Evolutionary conservation across 2,888 invertebrate species (phyloP).

Genomic region (Malachius bipustulatus): DNA sequence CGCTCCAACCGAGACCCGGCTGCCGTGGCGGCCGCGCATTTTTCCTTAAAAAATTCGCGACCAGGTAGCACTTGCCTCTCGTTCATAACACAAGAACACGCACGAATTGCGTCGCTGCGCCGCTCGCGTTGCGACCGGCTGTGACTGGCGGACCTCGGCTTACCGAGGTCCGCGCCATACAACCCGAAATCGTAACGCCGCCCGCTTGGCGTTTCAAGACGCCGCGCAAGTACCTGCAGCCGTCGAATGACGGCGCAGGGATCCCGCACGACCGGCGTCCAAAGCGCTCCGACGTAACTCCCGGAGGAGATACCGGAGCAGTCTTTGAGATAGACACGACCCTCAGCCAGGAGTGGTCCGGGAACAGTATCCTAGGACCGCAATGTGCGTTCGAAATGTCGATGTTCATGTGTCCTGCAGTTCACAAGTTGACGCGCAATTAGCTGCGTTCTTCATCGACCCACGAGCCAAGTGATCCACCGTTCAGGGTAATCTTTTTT

Average conservation of each 20-base stretch:
- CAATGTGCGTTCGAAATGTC: conserved; percentile 51
- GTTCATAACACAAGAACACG: too few relatives aligned
- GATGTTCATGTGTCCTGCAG: conserved; percentile 48
- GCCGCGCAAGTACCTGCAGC: too few relatives aligned
- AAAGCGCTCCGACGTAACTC: conserved; percentile 10
- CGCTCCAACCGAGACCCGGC: conserved; percentile 2
- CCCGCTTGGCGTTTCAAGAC: conserved; percentile 9
- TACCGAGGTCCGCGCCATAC: background rate
- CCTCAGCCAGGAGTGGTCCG: conserved; percentile 42
- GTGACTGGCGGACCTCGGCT: background rate
- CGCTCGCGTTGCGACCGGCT: background rate
- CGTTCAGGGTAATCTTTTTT: conserved; percentile 23
- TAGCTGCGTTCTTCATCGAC: conserved; percentile 48
- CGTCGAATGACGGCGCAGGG: background rate
- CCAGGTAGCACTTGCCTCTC: too few relatives aligned
- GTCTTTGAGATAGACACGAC: conserved; percentile 26
- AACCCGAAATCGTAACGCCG: background rate
- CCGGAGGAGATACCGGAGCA: conserved; percentile 4
- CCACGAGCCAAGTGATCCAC: conserved; percentile 49
- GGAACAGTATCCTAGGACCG: conserved; percentile 39
- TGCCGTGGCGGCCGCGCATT: background rate
- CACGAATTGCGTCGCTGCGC: background rate
- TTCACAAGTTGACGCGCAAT: conserved; percentile 39
- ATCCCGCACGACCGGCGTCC: conserved; percentile 8
- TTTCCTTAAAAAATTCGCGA: too few relatives aligned